Conservation (phyloP, 2,888 invertebrate genomes). For the Drosophila anomelani region DNA sequence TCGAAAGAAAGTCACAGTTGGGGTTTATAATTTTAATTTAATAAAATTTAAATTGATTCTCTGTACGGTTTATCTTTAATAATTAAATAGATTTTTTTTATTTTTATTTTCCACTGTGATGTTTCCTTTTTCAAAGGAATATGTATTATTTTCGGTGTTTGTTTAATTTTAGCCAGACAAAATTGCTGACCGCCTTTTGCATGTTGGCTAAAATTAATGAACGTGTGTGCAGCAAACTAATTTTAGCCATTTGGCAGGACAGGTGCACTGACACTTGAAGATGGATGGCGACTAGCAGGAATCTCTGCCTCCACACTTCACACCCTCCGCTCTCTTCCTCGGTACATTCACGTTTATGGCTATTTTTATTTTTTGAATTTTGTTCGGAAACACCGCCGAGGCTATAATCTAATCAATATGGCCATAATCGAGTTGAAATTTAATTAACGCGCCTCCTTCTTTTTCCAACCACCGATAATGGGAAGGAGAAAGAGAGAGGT, state of each 20-base stretch:
- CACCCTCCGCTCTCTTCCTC: neutral
- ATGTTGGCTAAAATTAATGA: constrained; percentile 61
- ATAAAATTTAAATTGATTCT: neutral
- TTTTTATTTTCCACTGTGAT: neutral
- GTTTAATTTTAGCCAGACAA: constrained; percentile 15
- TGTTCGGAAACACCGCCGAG: constrained; percentile 1
- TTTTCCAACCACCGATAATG: constrained; percentile 10
- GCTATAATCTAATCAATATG: constrained; percentile 61
- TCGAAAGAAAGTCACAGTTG: neutral
- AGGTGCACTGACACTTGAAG: constrained; percentile 62
- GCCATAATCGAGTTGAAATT: constrained; percentile 56
- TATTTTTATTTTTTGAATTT: constrained; percentile 28
- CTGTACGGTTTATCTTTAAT: neutral
- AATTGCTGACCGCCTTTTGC: constrained; percentile 52
- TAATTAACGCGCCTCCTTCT: constrained; percentile 63
- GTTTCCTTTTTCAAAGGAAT: neutral
- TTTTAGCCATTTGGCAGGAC: constrained; percentile 35
- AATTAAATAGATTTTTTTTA: neutral
- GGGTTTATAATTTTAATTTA: neutral
- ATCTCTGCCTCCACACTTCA: neutral
- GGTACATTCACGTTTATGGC: neutral
- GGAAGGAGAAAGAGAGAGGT: neutral
- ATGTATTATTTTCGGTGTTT: constrained; percentile 1
- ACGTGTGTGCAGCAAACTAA: constrained; percentile 14
- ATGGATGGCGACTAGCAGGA: constrained; percentile 16